phyloP scores from a whole-genome alignment of 2,888 invertebrate species.

The Suillia variegata region DNA sequence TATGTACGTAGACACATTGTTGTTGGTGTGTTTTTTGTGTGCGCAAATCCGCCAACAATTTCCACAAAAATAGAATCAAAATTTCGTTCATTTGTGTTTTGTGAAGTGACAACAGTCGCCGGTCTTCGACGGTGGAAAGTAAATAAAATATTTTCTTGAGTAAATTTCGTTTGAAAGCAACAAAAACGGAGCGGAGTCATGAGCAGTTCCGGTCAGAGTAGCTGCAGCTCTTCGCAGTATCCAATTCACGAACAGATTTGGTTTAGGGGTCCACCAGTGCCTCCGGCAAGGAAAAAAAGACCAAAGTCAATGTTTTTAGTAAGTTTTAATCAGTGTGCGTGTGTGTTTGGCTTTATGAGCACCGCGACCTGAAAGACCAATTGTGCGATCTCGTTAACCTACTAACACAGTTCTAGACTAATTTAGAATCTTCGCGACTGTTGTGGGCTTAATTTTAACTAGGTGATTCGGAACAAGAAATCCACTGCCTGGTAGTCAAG shows the following conservation, averaged over 20 bases:
- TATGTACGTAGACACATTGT: too few species aligned
- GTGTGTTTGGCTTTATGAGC: too few species aligned
- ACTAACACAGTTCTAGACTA: too few species aligned
- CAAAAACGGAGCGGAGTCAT: too few species aligned
- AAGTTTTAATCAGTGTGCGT: too few species aligned
- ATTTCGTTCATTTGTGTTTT: neutral
- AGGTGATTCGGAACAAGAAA: too few species aligned
- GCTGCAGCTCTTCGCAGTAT: conserved; percentile 41
- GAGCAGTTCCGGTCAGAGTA: conserved; percentile 56
- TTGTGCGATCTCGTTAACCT: too few species aligned
- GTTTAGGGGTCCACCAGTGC: conserved; percentile 49
- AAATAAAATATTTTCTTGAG: neutral
- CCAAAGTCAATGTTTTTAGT: conserved; percentile 54
- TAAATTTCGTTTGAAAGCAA: too few species aligned
- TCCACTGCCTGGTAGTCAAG: too few species aligned
- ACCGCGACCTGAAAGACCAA: too few species aligned
- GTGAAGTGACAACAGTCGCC: neutral
- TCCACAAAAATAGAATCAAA: neutral
- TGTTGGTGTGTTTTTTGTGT: neutral
- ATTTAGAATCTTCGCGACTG: too few species aligned
- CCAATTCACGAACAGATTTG: conserved; percentile 12
- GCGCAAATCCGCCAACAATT: neutral
- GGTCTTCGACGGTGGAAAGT: neutral
- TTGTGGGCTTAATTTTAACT: too few species aligned
- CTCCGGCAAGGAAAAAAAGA: conserved; percentile 55